phyloP scores from a whole-genome alignment of 2,888 invertebrate genomes.

The Thyatira batis region DNA sequence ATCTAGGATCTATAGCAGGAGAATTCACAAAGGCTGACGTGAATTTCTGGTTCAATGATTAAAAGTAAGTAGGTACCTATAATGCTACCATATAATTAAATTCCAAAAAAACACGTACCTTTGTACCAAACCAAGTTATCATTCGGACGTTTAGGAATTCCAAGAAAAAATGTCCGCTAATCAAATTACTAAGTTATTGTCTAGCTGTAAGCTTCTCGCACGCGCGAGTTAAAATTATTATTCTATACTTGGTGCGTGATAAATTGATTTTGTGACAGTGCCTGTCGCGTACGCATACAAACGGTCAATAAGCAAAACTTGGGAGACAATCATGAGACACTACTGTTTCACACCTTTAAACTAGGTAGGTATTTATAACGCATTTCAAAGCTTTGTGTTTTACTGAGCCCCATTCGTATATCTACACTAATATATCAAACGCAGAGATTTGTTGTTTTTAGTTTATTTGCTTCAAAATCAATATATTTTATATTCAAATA shows the following conservation, averaged over 20 bases:
- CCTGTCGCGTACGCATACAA: conserved; percentile 59
- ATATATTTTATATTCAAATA: too few relatives aligned
- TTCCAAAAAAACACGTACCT: background rate
- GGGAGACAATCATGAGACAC: conserved; percentile 53
- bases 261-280: conserved; percentile 70
- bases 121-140: background rate
- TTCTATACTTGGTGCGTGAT: conserved; percentile 64
- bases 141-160: conserved; percentile 36
- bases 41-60: too few relatives aligned
- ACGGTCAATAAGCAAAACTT: conserved; percentile 51
- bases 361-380: conserved; percentile 35
- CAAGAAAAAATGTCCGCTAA: conserved; percentile 46
- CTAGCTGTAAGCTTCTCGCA: conserved; percentile 62
- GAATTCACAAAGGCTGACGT: too few relatives aligned
- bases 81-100: too few relatives aligned
- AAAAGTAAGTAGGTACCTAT: too few relatives aligned
- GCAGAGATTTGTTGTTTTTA: too few relatives aligned
- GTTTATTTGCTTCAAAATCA: too few relatives aligned
- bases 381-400: conserved; percentile 7
- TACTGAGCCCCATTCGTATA: background rate
- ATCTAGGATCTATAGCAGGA: too few relatives aligned
- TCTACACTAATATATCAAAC: too few relatives aligned
- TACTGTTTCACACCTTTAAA: conserved; percentile 45
- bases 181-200: conserved; percentile 63
- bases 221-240: conserved; percentile 60